phyloP scores from a whole-genome alignment of 1,140 invertebrate genomes.

The Drosophila ficusphila region DNA sequence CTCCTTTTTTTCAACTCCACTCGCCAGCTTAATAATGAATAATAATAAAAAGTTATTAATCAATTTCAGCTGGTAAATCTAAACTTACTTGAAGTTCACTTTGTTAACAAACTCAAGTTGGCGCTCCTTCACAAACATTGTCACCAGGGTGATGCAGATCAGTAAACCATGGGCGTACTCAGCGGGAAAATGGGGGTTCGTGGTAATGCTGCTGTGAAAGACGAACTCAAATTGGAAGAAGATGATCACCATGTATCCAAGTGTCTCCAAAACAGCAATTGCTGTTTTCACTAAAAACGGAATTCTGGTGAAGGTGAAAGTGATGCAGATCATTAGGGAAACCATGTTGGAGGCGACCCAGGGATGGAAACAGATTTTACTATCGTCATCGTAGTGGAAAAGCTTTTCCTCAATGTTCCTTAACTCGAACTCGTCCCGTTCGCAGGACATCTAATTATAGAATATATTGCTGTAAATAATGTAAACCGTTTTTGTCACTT shows the following conservation, averaged over 20 bases:
- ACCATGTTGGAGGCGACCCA: conserved; percentile 92
- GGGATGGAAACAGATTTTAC: conserved; percentile 85
- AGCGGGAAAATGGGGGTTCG: conserved; percentile 87
- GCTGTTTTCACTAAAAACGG: conserved; percentile 92
- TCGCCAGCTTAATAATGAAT: conserved; percentile 91
- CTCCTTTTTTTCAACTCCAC: conserved; percentile 91
- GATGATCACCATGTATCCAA: conserved; percentile 88
- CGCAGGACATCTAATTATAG: conserved; percentile 26
- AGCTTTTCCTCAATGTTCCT: conserved; percentile 41
- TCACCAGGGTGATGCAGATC: conserved; percentile 88
- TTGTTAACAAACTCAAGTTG: conserved; percentile 94
- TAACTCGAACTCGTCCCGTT: conserved; percentile 2
- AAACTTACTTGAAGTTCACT: conserved; percentile 87
- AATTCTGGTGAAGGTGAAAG: conserved; percentile 92
- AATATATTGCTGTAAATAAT: not conserved
- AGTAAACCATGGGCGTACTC: conserved; percentile 89
- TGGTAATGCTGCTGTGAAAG: conserved; percentile 86
- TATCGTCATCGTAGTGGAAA: conserved; percentile 33
- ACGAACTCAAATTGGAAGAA: conserved; percentile 85
- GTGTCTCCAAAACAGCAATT: conserved; percentile 87
- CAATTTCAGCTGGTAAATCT: too few species aligned
- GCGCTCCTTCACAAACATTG: conserved; percentile 91
- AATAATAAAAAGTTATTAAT: too few species aligned
- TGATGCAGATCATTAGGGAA: conserved; percentile 90
- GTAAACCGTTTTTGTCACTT: not conserved